Conservation (phyloP, 2,888 invertebrate species). For the Lagria hirta region DNA sequence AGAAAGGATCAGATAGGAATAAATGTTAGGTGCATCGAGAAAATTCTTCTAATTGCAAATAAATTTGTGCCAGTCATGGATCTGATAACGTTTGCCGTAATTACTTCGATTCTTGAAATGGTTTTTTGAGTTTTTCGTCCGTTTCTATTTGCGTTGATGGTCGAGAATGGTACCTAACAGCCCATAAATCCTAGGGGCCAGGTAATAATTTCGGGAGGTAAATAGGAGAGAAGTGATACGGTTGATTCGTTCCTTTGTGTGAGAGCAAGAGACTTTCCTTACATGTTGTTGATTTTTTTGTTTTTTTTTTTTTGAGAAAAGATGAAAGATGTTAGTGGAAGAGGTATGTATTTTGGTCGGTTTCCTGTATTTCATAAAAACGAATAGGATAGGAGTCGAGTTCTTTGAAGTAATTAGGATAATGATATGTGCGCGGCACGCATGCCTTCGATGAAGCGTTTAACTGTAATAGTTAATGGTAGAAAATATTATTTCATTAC, state of each 20-base stretch:
- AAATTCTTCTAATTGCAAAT: constrained; percentile 23
- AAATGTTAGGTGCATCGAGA: constrained; percentile 6
- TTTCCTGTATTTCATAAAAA: constrained; percentile 23
- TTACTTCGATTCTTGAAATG: constrained; percentile 5
- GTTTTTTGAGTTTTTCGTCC: constrained; percentile 8
- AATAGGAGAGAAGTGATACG: constrained; percentile 22
- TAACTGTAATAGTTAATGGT: constrained; percentile 8
- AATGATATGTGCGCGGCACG: constrained; percentile 34
- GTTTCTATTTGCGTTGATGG: constrained; percentile 2
- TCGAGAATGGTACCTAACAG: constrained; percentile 6
- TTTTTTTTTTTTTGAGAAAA: no score
- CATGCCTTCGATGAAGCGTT: constrained; percentile 19
- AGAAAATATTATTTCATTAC: constrained; percentile 2
- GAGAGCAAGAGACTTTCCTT: constrained; percentile 14
- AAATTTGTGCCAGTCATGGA: constrained; percentile 23
- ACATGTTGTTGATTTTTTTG: no score
- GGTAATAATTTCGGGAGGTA: constrained; percentile 29
- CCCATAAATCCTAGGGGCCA: constrained; percentile 20
- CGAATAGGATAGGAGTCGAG: constrained; percentile 31
- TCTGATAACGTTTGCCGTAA: constrained; percentile 17
- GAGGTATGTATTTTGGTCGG: constrained; percentile 11
- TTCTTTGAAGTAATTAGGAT: constrained; percentile 37
- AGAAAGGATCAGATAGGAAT: constrained; percentile 19
- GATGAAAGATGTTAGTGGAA: no score
- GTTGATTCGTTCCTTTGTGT: constrained; percentile 24